Evolutionary conservation across 2,888 invertebrate genomes (phyloP), one percentile per base, ranked within the genome.

Genomic region (Leptopilina syphax): DNA sequence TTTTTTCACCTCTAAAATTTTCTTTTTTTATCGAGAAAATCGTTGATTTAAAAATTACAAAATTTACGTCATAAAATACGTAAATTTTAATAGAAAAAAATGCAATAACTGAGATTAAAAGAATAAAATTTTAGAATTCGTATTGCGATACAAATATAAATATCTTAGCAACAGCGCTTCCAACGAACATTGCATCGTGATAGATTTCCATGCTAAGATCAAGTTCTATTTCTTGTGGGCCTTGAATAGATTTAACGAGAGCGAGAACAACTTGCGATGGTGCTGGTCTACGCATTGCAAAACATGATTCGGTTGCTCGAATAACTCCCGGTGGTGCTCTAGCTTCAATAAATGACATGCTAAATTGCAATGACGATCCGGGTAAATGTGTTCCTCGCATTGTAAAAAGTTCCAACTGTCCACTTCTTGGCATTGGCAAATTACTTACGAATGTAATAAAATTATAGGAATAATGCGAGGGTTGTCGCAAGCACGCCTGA

Each of bases 391-490:
- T 97, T 0, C 98, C 98, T 44, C 96, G 94, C 94, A 99, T 96
- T 9, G 97, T 97, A 92, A 99, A 98, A 9, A 99, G 93, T 78
- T 97, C 96, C 60, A 96, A 93, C 65, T 94, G 93, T 1, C 95
- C 95, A 0, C 84, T 83, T 1, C 83, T 65, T 5, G 96, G 95
- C 63, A 97, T 93, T 77, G 95, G 95, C 78, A 97, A 93, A 90
- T 97, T 96, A 41, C 98, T 96, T 0, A 97, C 96, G 88, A 99
- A 95, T 0, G 98, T 97, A 86, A 99, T 96, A 92, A 97, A 99
- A 92, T 98, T 98, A 93, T 96, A 98, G 54, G 97, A 97, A 90
- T 96, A 96, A 77, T 97, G 96, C 68, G 97, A 95, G 0, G 99
- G 98, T 87, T 95, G 95, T 68, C 94, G 94, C 77, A 95, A 93